phyloP scores from a whole-genome alignment of 2,797 vertebrate species.

The Gymnothorax javanicus region DNA sequence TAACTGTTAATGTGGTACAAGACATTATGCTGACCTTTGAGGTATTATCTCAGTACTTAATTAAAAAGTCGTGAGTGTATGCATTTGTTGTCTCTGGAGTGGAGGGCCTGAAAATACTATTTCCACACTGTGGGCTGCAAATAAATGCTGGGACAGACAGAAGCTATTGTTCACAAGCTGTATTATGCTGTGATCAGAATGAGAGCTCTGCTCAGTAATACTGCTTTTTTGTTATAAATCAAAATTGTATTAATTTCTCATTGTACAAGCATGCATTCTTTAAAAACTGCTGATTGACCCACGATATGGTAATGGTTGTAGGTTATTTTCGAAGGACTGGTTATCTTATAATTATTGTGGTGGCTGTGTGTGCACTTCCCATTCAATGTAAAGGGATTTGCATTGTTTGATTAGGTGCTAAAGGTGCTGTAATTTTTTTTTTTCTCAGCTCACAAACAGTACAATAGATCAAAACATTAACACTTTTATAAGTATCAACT shows the following conservation, averaged over 20 bases:
- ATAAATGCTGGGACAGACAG: neutral
- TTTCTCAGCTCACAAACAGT: neutral
- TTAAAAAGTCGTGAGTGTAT: conserved; percentile 1
- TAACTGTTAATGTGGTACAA: neutral
- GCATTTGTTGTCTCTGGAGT: neutral
- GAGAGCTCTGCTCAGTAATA: neutral
- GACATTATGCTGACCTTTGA: conserved; percentile 4
- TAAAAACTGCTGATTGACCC: neutral
- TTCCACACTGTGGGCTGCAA: neutral
- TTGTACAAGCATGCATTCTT: neutral
- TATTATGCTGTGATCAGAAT: neutral
- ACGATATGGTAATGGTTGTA: neutral
- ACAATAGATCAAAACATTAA: neutral
- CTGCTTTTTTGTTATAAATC: neutral
- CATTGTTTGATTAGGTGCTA: neutral
- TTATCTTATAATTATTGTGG: neutral
- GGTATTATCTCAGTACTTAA: conserved; percentile 1
- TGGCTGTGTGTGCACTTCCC: neutral
- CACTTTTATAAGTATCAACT: neutral
- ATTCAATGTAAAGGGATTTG: neutral
- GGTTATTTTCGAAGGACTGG: neutral
- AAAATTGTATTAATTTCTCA: neutral
- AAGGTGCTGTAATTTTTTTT: neutral
- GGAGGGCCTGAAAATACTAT: neutral
- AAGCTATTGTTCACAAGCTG: neutral